Base-by-base conservation (phyloP, 2,888 invertebrate species). In the Muschampia plurimacula region DNA sequence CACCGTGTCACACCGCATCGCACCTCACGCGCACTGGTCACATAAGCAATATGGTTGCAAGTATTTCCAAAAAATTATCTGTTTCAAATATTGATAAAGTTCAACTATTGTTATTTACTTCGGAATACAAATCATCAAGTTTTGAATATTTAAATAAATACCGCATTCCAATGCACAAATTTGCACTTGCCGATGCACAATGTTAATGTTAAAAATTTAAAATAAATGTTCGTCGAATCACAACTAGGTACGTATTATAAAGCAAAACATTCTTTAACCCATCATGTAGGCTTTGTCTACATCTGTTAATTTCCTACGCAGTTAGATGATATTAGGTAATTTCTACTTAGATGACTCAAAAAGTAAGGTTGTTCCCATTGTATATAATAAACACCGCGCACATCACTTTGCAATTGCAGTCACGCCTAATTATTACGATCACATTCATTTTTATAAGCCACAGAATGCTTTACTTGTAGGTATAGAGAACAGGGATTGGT, bases 1-100 rank as follows among this genome's bases (percentile, higher is more conserved):
- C 90, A 88, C 86, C 84, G 81, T 87, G 89, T 86, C 86, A 82
- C 80, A 77, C 80, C 77, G 78, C 75, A 76, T 67, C 66, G 77
- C 80, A 79, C 74, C 70, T 74, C 79, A 77, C 77, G 66, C 76
- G 73, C 79, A 78, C 76, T 76, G 72, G 73, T 49, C 73, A 69
- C 67, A 55, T 69, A 22, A 63, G 71, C 5, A 15, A 39, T 39
- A 57, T 57, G 22, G 57, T 57, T 57, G 57, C 57, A 57, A 49
- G 28, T n/a, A 52, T 6, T 46, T 46, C 3, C 10, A n/a, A n/a
- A 5, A 9, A 3, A 9, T 46, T 46, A 46, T 6, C 10, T 3
- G 46, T 46, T 2, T 46, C 46, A 46, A 46, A 13, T 46, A 46
- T 46, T 13, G 46, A 46, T 46, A 22, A 22, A 22, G 22, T 22